These are phyloP conservation scores for Pherbina coryleti DNA, from an alignment of 2,888 invertebrate species.

Conservation along the genomic window DNA sequence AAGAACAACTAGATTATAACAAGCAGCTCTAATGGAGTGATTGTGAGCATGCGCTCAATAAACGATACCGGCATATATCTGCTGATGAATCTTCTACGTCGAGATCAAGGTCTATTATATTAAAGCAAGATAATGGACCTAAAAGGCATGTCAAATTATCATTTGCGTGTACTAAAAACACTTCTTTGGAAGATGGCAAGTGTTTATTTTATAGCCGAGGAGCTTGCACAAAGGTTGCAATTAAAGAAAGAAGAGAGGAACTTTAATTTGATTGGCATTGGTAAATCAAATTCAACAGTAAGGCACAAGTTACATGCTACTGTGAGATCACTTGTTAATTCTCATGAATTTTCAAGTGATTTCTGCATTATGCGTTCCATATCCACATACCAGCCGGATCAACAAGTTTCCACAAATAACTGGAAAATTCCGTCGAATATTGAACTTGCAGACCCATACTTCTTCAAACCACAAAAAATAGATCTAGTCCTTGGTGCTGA, in stretches of 20 bases:
- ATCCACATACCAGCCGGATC: too few species aligned
- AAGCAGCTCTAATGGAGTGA: slow-evolving; percentile 37
- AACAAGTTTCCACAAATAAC: too few species aligned
- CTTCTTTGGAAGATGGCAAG: neutral
- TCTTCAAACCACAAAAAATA: slow-evolving; percentile 24
- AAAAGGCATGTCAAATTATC: too few species aligned
- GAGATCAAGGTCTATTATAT: too few species aligned
- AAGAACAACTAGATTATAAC: slow-evolving; percentile 36
- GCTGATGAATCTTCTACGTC: too few species aligned
- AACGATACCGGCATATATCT: slow-evolving; percentile 35
- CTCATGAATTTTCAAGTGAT: slow-evolving; percentile 6
- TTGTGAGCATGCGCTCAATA: slow-evolving; percentile 31
- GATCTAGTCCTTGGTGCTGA: slow-evolving; percentile 20
- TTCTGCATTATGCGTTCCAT: too few species aligned
- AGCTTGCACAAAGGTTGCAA: neutral
- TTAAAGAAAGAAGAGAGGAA: too few species aligned
- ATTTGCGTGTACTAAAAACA: too few species aligned
- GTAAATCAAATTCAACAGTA: too few species aligned
- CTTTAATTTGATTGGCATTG: too few species aligned
- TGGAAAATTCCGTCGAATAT: slow-evolving; percentile 28
- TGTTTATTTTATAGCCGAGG: neutral
- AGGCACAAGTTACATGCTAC: slow-evolving; percentile 15
- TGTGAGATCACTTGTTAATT: slow-evolving; percentile 21
- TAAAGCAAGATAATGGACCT: too few species aligned
- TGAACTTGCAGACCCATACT: slow-evolving; percentile 25